Base-by-base conservation (phyloP, 2,113 vertebrate genomes). In the Campylomormyrus numenius region DNA sequence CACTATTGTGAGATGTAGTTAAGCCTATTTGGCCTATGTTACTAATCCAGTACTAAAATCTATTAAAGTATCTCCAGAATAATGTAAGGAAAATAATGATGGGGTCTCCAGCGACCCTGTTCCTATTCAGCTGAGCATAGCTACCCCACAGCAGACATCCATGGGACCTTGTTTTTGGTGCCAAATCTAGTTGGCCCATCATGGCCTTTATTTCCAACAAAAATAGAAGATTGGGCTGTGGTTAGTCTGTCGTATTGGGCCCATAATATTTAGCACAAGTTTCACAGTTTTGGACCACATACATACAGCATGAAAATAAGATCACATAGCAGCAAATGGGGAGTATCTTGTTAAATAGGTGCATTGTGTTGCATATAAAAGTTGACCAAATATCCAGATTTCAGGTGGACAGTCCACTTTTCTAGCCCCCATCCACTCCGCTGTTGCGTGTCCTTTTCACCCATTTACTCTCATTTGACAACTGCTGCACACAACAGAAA, bases 81-180 rank as follows among this genome's bases (percentile, higher is more conserved):
- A 93, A 95, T 95, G 95, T 94, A 94, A 95, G 93, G 90, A 62
- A 94, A 95, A 96, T 95, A 93, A 88, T 90, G 89, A 52, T 62
- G 91, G 92, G 31, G 80, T n/a, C 86, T 62, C 49, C 27, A 17
- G 27, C 77, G 9, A 88, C 31, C 85, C 92, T 93, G 90, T 62
- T 9, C 56, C 56, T 62, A n/a, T 62, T n/a, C 56, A 62, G 56
- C 56, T 24, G 21, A 24, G 21, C 24, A n/a, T 62, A 62, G 6
- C 24, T n/a, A 62, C 24, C 56, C 6, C 21, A n/a, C 56, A 9
- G 6, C 24, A 62, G 56, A n/a, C 21, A 1, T 8, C 8, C 56
- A n/a, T n/a, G 56, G 56, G 56, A 62, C 56, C 21, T 62, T 62
- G 21, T 24, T 62, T 24, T 62, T 62, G 56, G 21, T 58, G 56